Conservation (phyloP, 2,888 invertebrate genomes). For the Endomychus coccineus region DNA sequence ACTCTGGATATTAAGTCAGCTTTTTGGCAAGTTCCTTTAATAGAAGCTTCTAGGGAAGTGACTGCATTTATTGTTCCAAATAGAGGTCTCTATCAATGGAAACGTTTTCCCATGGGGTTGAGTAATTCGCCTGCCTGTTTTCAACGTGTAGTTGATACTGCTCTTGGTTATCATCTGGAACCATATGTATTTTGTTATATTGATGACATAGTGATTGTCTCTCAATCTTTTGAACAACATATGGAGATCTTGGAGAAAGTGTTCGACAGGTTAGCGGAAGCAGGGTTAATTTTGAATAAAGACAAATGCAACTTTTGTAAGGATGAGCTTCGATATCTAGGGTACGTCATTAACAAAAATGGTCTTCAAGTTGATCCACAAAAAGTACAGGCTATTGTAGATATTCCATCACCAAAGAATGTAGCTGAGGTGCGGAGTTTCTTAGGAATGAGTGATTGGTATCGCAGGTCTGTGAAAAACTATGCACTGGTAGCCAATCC, state of each 20-base stretch:
- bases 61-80: conserved; percentile 32
- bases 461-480: conserved; percentile 21
- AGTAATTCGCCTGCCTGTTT: conserved; percentile 29
- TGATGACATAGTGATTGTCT: conserved; percentile 24
- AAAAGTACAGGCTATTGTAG: conserved; percentile 18
- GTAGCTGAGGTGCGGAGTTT: conserved; percentile 24
- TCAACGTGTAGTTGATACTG: conserved; percentile 27
- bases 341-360: conserved; percentile 25
- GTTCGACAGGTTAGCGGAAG: conserved; percentile 14
- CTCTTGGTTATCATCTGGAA: conserved; percentile 24
- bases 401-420: conserved; percentile 25
- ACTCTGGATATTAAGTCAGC: conserved; percentile 29
- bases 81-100: conserved; percentile 29
- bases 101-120: conserved; percentile 29
- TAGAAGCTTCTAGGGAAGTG: conserved; percentile 16
- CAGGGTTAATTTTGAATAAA: conserved; percentile 23
- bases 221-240: conserved; percentile 21
- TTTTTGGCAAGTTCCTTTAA: conserved; percentile 29
- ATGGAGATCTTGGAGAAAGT: conserved; percentile 16
- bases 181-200: conserved; percentile 23
- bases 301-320: conserved; percentile 24
- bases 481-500: background rate
- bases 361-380: conserved; percentile 23
- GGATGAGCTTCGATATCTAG: conserved; percentile 25
- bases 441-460: conserved; percentile 32